Evolutionary conservation across 2,113 vertebrate species (phyloP).

Genomic region (Puntigrus tetrazona): DNA sequence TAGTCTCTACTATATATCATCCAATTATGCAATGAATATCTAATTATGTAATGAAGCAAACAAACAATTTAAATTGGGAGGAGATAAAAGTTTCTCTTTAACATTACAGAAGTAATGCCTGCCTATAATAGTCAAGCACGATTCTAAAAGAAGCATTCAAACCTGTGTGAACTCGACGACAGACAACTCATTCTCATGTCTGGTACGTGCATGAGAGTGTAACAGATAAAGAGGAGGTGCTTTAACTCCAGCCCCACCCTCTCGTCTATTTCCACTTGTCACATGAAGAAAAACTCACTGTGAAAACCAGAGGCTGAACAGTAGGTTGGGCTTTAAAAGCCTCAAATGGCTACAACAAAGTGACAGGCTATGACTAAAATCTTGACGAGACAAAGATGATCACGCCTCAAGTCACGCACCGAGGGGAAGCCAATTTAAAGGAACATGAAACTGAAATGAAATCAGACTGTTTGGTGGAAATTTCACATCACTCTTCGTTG

Average conservation of each 20-base stretch:
- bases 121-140: neutral
- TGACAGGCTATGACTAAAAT: neutral
- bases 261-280: neutral
- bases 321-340: neutral
- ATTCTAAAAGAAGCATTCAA: neutral
- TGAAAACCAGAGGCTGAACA: neutral
- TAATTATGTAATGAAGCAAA: neutral
- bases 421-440: neutral
- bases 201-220: neutral
- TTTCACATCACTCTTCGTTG: neutral
- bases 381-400: neutral
- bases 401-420: neutral
- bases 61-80: neutral
- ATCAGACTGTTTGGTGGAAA: neutral
- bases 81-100: neutral
- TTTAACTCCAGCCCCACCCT: conserved; percentile 1
- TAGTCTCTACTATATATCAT: too few species aligned
- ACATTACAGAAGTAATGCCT: neutral
- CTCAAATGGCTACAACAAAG: neutral
- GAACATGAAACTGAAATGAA: neutral
- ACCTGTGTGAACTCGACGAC: neutral
- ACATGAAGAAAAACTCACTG: neutral
- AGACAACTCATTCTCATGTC: neutral
- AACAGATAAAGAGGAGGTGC: neutral
- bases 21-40: too few species aligned